Evolutionary conservation across 1,140 invertebrate genomes (phyloP).

Genomic region (Caerostris darwini): DNA sequence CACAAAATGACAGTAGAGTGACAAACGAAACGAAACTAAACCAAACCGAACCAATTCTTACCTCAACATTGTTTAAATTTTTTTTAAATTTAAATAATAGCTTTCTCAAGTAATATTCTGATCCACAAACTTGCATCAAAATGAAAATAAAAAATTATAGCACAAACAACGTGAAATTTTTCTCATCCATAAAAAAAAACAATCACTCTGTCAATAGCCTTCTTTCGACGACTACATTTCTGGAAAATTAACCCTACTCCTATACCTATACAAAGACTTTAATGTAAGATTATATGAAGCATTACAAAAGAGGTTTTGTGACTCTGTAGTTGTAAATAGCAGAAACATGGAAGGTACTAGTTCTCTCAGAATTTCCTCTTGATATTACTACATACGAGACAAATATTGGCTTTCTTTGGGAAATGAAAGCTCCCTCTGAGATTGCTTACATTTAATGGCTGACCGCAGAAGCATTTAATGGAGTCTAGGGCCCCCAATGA

Average conservation of each 20-base stretch:
- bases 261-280: not conserved
- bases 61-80: too few species aligned
- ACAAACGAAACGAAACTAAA: too few species aligned
- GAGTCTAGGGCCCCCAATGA: slow-evolving; percentile 44
- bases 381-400: slow-evolving; percentile 24
- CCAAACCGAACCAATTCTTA: too few species aligned
- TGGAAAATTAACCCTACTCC: not conserved
- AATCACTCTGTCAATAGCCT: too few species aligned
- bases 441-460: slow-evolving; percentile 62
- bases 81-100: too few species aligned
- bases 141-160: too few species aligned
- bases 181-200: too few species aligned
- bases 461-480: slow-evolving; percentile 59
- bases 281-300: not conserved
- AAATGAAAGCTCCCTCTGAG: slow-evolving; percentile 35
- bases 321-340: not conserved
- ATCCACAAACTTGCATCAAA: too few species aligned
- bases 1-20: too few species aligned
- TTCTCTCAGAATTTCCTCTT: not conserved
- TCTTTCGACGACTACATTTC: not conserved
- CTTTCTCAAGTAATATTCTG: too few species aligned
- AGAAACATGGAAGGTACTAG: not conserved
- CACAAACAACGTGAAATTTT: too few species aligned
- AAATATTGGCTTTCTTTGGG: slow-evolving; percentile 37
- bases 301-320: not conserved